These are phyloP conservation scores for Cenopis cana DNA, from an alignment of 2,888 invertebrate genomes.

Conservation along the genomic window DNA sequence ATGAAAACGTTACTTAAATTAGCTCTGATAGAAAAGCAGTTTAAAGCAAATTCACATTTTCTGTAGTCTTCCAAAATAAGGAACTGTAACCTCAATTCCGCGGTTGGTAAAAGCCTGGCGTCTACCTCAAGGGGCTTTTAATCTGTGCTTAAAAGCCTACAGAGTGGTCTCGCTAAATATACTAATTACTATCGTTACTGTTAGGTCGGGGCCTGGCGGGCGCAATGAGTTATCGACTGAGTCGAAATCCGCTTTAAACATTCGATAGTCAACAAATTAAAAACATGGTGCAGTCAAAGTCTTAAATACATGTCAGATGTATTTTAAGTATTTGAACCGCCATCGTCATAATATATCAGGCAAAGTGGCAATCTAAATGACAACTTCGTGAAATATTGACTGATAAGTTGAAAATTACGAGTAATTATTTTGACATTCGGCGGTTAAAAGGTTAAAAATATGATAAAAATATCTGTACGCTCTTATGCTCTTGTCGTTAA, in stretches of 20 bases:
- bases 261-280: not conserved
- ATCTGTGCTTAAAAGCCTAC: constrained; percentile 41
- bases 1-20: no score
- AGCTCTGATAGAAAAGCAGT: not conserved
- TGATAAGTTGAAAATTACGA: no score
- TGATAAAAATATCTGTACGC: no score
- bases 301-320: no score
- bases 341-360: no score
- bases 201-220: constrained; percentile 25
- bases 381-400: no score
- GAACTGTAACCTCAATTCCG: not conserved
- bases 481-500: no score
- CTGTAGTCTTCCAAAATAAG: not conserved
- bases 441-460: no score
- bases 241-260: constrained; percentile 1
- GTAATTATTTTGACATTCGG: no score
- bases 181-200: constrained; percentile 43
- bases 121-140: constrained; percentile 36
- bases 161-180: constrained; percentile 39
- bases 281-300: no score
- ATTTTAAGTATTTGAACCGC: no score
- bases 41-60: not conserved
- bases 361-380: no score
- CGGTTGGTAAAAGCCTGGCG: constrained; percentile 18
- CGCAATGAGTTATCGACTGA: not conserved